Conservation (phyloP, 2,113 vertebrate species). For the Macrotus californicus region DNA sequence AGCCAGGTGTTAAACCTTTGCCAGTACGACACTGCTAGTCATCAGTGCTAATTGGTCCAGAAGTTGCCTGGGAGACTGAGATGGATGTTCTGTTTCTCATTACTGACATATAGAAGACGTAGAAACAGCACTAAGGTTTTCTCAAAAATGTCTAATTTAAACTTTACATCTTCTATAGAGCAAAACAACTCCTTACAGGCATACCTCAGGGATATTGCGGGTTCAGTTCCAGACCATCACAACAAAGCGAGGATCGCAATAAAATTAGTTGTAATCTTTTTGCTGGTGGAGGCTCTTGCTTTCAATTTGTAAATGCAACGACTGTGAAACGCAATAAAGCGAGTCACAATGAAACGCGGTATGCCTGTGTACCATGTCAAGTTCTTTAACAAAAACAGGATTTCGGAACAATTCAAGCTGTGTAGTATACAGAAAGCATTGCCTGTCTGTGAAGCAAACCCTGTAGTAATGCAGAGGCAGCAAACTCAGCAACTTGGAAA, state of each 20-base stretch:
- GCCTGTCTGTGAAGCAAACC: conserved; percentile 52
- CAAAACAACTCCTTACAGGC: not conserved
- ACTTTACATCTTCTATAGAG: not conserved
- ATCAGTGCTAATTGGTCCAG: not conserved
- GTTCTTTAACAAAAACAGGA: not conserved
- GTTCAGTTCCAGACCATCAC: not conserved
- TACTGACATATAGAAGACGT: not conserved
- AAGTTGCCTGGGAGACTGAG: not conserved
- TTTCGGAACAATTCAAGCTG: not conserved
- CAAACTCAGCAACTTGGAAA: not conserved
- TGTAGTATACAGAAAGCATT: conserved; percentile 43
- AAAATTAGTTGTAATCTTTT: not conserved
- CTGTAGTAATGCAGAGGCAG: not conserved
- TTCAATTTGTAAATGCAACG: not conserved
- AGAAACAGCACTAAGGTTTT: not conserved
- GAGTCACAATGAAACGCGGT: not conserved
- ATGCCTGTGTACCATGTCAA: not conserved
- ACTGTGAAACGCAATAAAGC: not conserved
- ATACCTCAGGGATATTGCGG: not conserved
- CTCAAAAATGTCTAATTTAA: not conserved
- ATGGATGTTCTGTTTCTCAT: not conserved
- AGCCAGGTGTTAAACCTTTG: not conserved
- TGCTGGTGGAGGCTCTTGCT: not conserved
- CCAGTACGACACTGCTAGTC: not conserved
- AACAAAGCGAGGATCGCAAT: not conserved